phyloP scores from a whole-genome alignment of 2,797 vertebrate genomes.

The Megalops cyprinoides region DNA sequence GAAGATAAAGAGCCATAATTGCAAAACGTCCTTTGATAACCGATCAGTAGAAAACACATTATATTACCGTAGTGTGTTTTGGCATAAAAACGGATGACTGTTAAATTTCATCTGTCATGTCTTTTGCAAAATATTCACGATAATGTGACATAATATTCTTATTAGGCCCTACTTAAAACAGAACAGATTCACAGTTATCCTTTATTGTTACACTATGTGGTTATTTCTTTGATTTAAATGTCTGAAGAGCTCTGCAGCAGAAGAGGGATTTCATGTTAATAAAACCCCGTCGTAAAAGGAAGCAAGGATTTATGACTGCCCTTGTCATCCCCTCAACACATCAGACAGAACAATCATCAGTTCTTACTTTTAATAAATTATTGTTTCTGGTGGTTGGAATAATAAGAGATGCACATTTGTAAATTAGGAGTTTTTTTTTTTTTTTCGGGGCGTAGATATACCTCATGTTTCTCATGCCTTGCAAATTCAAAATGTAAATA shows the following conservation, averaged over 20 bases:
- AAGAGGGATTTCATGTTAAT: neutral
- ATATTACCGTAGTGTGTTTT: too few species aligned
- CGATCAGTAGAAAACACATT: too few species aligned
- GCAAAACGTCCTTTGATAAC: too few species aligned
- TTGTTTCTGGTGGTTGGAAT: neutral
- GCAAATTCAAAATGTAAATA: neutral
- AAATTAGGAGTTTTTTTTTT: neutral
- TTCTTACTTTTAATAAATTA: neutral
- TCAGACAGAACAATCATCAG: neutral
- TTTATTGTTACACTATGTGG: neutral
- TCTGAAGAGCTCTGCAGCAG: neutral
- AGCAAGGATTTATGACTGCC: neutral
- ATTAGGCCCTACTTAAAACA: constrained; percentile 1
- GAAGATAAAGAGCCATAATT: too few species aligned
- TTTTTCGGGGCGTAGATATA: too few species aligned
- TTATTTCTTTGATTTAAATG: neutral
- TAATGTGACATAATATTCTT: neutral
- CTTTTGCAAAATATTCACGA: too few species aligned
- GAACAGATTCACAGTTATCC: neutral
- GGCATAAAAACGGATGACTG: neutral
- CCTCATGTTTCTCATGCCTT: neutral
- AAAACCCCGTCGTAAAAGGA: neutral
- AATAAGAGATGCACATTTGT: too few species aligned
- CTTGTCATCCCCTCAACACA: neutral
- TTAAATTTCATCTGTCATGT: neutral